These are phyloP conservation scores for Misgurnus anguillicaudatus DNA, from an alignment of 2,113 vertebrate species.

Conservation along the genomic window DNA sequence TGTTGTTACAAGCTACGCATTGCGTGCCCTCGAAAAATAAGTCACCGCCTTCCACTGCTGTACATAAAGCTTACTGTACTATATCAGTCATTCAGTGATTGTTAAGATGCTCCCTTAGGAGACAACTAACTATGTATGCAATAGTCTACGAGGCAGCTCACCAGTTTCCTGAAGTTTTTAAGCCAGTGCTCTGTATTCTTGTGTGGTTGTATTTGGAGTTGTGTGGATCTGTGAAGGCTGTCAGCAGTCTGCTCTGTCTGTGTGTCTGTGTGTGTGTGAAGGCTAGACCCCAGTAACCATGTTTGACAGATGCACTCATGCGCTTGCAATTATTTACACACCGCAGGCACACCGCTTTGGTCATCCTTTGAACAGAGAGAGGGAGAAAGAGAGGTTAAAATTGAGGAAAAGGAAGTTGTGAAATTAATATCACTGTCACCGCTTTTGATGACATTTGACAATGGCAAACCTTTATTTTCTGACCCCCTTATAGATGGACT, in stretches of 20 bases:
- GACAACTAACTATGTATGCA: no score
- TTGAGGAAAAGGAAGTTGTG: slow-evolving; percentile 14
- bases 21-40: no score
- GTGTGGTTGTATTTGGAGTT: slow-evolving; percentile 12
- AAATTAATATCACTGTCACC: slow-evolving; percentile 60
- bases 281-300: slow-evolving; percentile 57
- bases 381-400: slow-evolving; percentile 45
- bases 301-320: slow-evolving; percentile 67
- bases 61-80: no score
- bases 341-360: slow-evolving; percentile 42
- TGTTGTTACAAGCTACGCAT: no score
- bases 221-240: slow-evolving; percentile 7
- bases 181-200: slow-evolving; percentile 8
- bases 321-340: slow-evolving; percentile 64
- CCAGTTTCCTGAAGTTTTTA: neutral
- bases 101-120: no score
- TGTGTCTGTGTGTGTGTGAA: slow-evolving; percentile 34
- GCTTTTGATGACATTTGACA: slow-evolving; percentile 9
- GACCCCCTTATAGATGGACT: neutral
- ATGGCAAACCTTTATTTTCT: slow-evolving; percentile 50
- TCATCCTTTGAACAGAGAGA: slow-evolving; percentile 32
- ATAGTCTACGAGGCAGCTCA: no score
- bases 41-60: no score
- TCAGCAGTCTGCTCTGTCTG: slow-evolving; percentile 1
- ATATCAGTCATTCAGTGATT: no score